Evolutionary conservation across 2,113 vertebrate genomes (phyloP).

Genomic region (western clawed frog (Xenopus tropicalis)): DNA sequence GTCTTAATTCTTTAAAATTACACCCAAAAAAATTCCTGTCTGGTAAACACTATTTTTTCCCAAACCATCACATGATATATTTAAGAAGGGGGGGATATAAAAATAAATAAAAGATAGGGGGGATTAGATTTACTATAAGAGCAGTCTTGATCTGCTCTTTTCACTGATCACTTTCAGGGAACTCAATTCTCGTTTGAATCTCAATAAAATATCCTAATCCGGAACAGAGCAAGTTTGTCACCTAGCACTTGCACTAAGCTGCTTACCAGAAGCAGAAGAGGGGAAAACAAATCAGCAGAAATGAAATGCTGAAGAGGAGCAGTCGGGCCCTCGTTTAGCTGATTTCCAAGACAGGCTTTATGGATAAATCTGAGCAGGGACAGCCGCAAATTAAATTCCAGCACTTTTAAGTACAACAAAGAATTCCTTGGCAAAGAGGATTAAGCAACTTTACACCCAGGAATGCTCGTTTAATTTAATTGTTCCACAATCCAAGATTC

Average conservation of each 20-base stretch:
- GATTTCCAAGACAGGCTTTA: conserved; percentile 80
- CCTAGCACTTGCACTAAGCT: conserved; percentile 75
- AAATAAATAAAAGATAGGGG: not conserved
- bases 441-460: conserved; percentile 78
- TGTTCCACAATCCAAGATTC: conserved; percentile 71
- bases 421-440: conserved; percentile 75
- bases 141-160: conserved; percentile 55
- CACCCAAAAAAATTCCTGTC: too few species aligned
- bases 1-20: too few species aligned
- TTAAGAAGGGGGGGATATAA: too few species aligned
- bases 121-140: conserved; percentile 54
- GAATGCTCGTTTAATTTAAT: conserved; percentile 78
- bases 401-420: conserved; percentile 76
- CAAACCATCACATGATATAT: too few species aligned
- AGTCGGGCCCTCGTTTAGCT: conserved; percentile 56
- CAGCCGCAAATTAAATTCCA: conserved; percentile 77
- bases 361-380: conserved; percentile 73
- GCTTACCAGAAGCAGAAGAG: conserved; percentile 64
- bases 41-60: too few species aligned
- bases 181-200: conserved; percentile 71
- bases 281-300: conserved; percentile 55
- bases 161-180: conserved; percentile 68
- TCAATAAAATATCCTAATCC: conserved; percentile 74
- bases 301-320: conserved; percentile 70
- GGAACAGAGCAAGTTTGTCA: conserved; percentile 72